Evolutionary conservation across 1,140 invertebrate species (phyloP).

Genomic region (Aphis craccivora): DNA sequence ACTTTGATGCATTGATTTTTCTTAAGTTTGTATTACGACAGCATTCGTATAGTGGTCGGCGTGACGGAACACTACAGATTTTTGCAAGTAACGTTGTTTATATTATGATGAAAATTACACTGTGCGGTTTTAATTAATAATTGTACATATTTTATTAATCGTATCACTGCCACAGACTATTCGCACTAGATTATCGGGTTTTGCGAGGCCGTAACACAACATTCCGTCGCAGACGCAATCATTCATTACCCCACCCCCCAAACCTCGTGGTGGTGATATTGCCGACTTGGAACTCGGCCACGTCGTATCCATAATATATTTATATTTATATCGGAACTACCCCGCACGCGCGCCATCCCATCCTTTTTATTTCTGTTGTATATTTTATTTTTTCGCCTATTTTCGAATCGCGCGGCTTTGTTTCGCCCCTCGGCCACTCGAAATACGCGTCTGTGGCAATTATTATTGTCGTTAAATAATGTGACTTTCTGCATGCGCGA

Average conservation of each 20-base stretch:
- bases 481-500: neutral
- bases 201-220: neutral
- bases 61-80: neutral
- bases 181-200: neutral
- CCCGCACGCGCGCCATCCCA: neutral
- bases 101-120: neutral
- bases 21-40: neutral
- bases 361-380: neutral
- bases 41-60: neutral
- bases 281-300: conserved; percentile 53
- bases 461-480: conserved; percentile 44
- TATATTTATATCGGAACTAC: neutral
- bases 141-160: neutral
- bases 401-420: neutral
- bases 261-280: neutral
- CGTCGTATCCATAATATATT: neutral
- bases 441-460: conserved; percentile 6
- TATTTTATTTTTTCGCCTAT: conserved; percentile 47
- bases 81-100: neutral
- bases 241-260: neutral
- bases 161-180: neutral
- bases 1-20: neutral
- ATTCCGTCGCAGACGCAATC: conserved; percentile 47
- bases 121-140: neutral
- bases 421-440: neutral